Conservation (phyloP, 2,113 vertebrate species). For the Cochlearius cochlearius region DNA sequence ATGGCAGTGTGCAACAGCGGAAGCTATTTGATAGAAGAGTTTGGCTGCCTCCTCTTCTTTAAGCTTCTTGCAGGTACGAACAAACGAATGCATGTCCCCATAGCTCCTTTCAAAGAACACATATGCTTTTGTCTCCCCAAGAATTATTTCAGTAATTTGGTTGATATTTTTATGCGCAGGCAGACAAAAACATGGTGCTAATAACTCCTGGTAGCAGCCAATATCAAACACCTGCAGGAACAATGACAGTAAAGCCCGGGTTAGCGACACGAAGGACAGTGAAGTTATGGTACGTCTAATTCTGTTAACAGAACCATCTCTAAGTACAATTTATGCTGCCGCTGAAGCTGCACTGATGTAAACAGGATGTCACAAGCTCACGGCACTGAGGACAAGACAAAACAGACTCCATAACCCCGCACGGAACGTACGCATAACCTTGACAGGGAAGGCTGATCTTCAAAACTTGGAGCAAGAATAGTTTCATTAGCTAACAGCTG, state of each 20-base stretch:
- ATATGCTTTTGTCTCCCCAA: conserved; percentile 94
- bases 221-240: conserved; percentile 90
- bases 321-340: not conserved
- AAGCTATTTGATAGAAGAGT: conserved; percentile 97
- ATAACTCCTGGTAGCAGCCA: conserved; percentile 94
- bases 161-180: conserved; percentile 95
- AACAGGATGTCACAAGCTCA: conserved; percentile 45
- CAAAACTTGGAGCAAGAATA: not conserved
- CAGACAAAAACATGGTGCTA: conserved; percentile 96
- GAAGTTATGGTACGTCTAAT: not conserved
- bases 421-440: not conserved
- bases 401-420: not conserved
- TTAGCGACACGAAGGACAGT: not conserved
- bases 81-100: conserved; percentile 99
- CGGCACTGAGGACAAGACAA: not conserved
- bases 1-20: conserved; percentile 97
- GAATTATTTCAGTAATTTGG: conserved; percentile 96
- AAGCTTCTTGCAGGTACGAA: conserved; percentile 97
- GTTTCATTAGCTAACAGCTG: not conserved
- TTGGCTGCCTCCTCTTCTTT: conserved; percentile 96
- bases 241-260: conserved; percentile 17
- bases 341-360: not conserved
- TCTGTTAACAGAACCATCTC: not conserved
- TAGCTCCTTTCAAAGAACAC: conserved; percentile 96
- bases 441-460: not conserved